Evolutionary conservation across 2,113 vertebrate species (phyloP), one percentile per base, ranked within the genome.

Genomic region (Trogon surrucura): DNA sequence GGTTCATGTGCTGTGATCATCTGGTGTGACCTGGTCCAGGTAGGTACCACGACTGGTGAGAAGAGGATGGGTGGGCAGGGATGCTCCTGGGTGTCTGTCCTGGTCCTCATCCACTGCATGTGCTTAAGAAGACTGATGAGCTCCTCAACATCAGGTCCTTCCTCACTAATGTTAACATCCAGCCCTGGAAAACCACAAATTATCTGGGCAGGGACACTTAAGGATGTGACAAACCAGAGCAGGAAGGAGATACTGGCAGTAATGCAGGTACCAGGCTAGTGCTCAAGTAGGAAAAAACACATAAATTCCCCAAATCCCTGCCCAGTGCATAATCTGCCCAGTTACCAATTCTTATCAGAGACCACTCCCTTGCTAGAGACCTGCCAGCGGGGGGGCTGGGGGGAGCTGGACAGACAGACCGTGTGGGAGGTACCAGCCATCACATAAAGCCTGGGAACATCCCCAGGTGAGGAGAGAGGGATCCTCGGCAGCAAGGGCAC

Each of bases 21-120:
- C 73, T 6, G 16, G 36, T 15, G 32, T 0, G 6, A 75, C 11
- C 16, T 20, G 23, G 48, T n/a, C 19, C 1, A 0, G 10, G 34
- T 23, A 6, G 66, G 21, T 34, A 29, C 19, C 32, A 22, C 64
- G 44, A 36, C 9, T 3, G 7, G 36, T 0, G 10, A 23, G 45
- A 13, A 0, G 2, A 56, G 47, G 47, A 10, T n/a, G 41, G 21
- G 41, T 4, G 26, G 30, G 25, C 45, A 48, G 45, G 11, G 16
- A 29, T 47, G 58, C 6, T 64, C 56, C 22, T 64, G 29, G 17
- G 22, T n/a, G 50, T 53, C 38, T 20, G 41, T 75, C 34, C 88
- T 73, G 48, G 50, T 85, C 58, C 29, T 69, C 53, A 51, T 26
- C 32, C n/a, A 27, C 75, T 66, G 36, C 25, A 3, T 0, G 2